Conservation (phyloP, 2,797 vertebrate genomes). For the Peromyscus aztecus region DNA sequence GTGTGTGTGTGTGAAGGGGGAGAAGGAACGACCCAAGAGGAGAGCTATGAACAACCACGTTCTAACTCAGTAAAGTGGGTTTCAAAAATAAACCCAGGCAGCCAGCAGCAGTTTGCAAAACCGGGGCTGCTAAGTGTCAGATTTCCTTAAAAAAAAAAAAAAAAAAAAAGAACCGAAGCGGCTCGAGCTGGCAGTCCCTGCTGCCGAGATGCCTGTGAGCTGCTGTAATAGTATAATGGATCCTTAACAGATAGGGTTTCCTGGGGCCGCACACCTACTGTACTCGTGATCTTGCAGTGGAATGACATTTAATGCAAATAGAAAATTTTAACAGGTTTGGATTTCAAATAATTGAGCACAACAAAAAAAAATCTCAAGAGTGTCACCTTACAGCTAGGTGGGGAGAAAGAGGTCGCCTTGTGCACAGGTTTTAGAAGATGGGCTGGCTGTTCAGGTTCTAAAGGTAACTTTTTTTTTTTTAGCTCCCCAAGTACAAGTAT, state of each 20-base stretch:
- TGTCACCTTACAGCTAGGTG: conserved; percentile 5
- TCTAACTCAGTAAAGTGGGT: conserved; percentile 42
- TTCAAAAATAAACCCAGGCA: conserved; percentile 72
- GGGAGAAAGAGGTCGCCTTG: not conserved
- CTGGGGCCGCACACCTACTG: not conserved
- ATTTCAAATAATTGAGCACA: conserved; percentile 59
- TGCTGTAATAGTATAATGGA: conserved; percentile 17
- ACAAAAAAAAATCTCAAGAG: not conserved
- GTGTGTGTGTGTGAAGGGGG: conserved; percentile 33
- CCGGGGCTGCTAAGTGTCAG: conserved; percentile 26
- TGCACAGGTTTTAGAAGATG: conserved; percentile 31
- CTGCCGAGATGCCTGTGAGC: conserved; percentile 45
- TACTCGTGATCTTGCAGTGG: not conserved
- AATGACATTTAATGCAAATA: not conserved
- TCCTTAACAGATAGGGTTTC: conserved; percentile 45
- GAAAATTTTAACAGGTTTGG: conserved; percentile 46
- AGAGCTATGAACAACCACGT: conserved; percentile 17
- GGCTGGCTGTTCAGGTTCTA: not conserved
- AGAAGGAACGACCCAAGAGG: not conserved
- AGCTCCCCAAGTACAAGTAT: not conserved
- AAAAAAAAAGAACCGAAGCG: not conserved
- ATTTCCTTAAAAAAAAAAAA: conserved; percentile 39
- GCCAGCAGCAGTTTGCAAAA: conserved; percentile 49
- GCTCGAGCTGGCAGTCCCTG: not conserved
- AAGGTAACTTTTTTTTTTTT: not conserved